Base-by-base conservation (phyloP, 2,113 vertebrate species). In the Donacobius atricapilla region DNA sequence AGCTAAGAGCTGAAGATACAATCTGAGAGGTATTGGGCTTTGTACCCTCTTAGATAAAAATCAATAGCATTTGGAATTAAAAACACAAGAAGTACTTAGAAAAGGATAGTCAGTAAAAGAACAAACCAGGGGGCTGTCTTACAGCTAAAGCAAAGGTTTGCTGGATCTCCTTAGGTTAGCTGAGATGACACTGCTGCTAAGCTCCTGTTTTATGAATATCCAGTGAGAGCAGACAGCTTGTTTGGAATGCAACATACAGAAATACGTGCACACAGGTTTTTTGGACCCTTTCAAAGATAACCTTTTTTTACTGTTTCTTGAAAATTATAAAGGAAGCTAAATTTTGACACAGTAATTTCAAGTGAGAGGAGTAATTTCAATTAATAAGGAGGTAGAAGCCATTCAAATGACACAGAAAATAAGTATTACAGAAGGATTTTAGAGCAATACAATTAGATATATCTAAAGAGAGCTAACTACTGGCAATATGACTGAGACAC, bases 211-310 rank as follows among this genome's bases (percentile, higher is more conserved):
- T n/a, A 35, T 48, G 30, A 82, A 60, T 33, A 56, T 2, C 8
- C 8, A 15, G 13, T 17, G 72, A 60, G 3, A 78, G 24, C 7
- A 76, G 37, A 54, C 4, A 80, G 39, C 5, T 39, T 83, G 9
- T 31, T 92, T 81, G 31, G 33, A 39, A 39, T 64, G 11, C 15
- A 63, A 11, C 1, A 71, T 66, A 33, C 0, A 0, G 40, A 76
- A 33, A 48, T n/a, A 40, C 24, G 42, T 18, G 11, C 3, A 3
- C 12, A 50, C 4, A 31, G 6, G 0, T 0, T 0, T 28, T 92
- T 54, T 50, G 15, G 13, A 51, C 33, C 22, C 28, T 81, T 69
- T 57, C 27, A 69, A 69, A 83, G 10, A 61, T 17, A 82, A 16
- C 4, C 6, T 72, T 60, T 33, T 54, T 47, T 13, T 10, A 57